Evolutionary conservation across 2,888 invertebrate species (phyloP).

Genomic region (Lymantria dispar): DNA sequence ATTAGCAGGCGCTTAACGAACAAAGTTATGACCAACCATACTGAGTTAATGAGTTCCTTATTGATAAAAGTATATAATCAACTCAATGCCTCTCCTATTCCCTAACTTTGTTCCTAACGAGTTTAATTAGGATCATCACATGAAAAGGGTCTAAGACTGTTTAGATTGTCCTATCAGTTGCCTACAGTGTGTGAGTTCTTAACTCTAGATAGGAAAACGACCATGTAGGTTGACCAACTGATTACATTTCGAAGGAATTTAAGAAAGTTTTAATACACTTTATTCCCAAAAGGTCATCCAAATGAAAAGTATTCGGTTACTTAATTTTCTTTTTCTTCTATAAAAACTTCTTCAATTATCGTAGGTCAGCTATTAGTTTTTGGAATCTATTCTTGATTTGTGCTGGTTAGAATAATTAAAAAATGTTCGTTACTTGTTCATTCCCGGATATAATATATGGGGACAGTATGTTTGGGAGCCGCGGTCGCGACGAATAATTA

Average conservation of each 20-base stretch:
- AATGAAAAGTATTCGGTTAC: no score
- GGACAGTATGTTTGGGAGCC: no score
- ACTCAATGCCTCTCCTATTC: background rate
- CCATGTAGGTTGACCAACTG: background rate
- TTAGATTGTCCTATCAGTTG: slow-evolving; percentile 24
- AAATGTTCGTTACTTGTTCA: no score
- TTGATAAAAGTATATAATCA: background rate
- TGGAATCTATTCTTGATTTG: no score
- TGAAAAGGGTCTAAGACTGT: slow-evolving; percentile 10
- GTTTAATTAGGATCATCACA: background rate
- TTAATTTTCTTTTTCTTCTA: no score
- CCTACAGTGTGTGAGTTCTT: slow-evolving; percentile 13
- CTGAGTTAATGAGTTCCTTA: background rate
- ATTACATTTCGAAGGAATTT: background rate
- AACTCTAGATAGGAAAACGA: slow-evolving; percentile 1
- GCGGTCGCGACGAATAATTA: no score
- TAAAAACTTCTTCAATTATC: no score
- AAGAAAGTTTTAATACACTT: background rate
- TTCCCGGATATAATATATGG: no score
- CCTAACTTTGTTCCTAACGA: slow-evolving; percentile 5
- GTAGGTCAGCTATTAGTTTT: no score
- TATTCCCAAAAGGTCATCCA: no score
- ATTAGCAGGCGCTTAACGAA: no score
- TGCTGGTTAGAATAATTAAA: no score
- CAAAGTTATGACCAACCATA: background rate